These are phyloP conservation scores for Hypomesus transpacificus DNA, from an alignment of 2,113 vertebrate genomes.

Conservation along the genomic window DNA sequence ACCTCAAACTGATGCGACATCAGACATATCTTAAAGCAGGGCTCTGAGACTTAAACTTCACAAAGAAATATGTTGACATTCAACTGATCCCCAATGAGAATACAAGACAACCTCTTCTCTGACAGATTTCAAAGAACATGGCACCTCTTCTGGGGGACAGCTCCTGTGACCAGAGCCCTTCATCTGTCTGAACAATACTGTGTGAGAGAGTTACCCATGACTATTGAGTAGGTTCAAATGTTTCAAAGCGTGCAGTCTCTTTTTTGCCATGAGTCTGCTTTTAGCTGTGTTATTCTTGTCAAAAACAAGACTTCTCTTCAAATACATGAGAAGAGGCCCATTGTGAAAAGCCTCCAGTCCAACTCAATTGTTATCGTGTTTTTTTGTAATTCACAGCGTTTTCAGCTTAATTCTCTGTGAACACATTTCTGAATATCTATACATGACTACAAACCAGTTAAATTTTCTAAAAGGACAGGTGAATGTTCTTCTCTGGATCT, in stretches of 20 bases:
- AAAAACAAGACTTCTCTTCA: slow-evolving; percentile 25
- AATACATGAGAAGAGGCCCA: slow-evolving; percentile 24
- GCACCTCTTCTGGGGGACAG: slow-evolving; percentile 21
- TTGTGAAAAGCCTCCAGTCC: slow-evolving; percentile 37
- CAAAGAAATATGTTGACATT: slow-evolving; percentile 30
- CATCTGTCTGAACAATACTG: slow-evolving; percentile 33
- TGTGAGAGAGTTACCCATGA: slow-evolving; percentile 23
- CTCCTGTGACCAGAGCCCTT: slow-evolving; percentile 30
- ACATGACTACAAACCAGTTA: too few species aligned
- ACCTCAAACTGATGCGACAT: not conserved
- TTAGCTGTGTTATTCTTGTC: slow-evolving; percentile 40
- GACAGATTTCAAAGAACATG: slow-evolving; percentile 23
- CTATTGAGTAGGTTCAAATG: slow-evolving; percentile 25
- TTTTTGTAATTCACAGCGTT: too few species aligned
- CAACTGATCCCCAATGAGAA: slow-evolving; percentile 26
- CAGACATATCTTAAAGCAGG: slow-evolving; percentile 18
- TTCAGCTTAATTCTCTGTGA: too few species aligned
- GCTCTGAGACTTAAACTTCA: slow-evolving; percentile 21
- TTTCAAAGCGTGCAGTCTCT: slow-evolving; percentile 34
- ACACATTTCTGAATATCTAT: too few species aligned
- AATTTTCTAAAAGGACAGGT: too few species aligned
- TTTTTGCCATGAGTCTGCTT: slow-evolving; percentile 48
- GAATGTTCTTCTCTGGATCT: too few species aligned
- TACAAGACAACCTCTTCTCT: slow-evolving; percentile 21
- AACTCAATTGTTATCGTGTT: not conserved